Evolutionary conservation across 2,797 vertebrate species (phyloP).

Genomic region (Acanthurus tractus): DNA sequence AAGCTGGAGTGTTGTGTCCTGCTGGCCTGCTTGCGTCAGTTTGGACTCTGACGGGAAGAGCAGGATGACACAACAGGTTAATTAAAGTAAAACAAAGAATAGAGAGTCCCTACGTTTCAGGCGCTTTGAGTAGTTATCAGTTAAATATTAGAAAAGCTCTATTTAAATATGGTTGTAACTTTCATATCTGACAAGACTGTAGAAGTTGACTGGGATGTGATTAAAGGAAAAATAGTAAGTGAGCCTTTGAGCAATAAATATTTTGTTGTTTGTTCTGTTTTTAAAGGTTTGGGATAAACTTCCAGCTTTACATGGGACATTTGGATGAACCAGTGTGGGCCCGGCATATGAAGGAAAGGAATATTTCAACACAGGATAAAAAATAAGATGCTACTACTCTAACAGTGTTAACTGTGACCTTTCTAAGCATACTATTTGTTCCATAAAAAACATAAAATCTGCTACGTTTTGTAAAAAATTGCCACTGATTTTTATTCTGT

Average conservation of each 20-base stretch:
- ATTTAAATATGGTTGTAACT: too few species aligned
- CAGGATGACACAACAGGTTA: conserved; percentile 5
- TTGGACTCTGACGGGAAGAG: conserved; percentile 44
- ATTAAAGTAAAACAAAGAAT: conserved; percentile 16
- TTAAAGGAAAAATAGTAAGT: neutral
- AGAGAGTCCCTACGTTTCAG: neutral
- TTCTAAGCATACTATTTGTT: neutral
- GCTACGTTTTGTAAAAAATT: too few species aligned
- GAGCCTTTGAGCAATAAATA: neutral
- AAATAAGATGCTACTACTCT: neutral
- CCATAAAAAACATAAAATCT: too few species aligned
- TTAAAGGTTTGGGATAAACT: neutral
- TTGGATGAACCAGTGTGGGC: neutral
- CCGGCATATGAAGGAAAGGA: neutral
- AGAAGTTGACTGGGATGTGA: neutral
- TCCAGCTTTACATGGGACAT: neutral
- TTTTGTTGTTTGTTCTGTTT: neutral
- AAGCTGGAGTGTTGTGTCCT: conserved; percentile 53
- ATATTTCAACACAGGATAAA: neutral
- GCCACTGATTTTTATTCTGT: neutral
- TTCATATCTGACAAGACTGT: too few species aligned
- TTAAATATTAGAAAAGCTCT: too few species aligned
- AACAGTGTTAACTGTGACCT: neutral
- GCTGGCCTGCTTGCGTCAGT: conserved; percentile 62
- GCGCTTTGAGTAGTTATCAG: too few species aligned